These are phyloP conservation scores for Sarotherodon lohbergeri DNA, from an alignment of 2,113 vertebrate species.

Conservation along the genomic window DNA sequence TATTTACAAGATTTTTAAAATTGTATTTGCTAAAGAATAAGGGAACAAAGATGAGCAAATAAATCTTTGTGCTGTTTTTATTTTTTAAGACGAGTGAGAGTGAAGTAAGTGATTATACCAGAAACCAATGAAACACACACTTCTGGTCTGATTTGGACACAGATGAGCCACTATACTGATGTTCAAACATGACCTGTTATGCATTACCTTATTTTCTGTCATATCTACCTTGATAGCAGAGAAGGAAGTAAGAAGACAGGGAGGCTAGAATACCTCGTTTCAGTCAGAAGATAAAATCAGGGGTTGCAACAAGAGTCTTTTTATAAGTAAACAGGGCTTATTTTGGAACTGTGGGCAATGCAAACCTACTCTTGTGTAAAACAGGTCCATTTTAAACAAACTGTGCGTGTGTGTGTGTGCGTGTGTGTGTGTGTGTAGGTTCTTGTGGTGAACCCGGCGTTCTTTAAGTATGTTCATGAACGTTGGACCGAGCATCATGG, in stretches of 20 bases:
- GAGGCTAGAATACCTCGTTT: background rate
- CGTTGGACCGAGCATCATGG: constrained; percentile 71
- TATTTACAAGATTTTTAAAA: background rate
- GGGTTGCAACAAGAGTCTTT: background rate
- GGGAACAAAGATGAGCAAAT: background rate
- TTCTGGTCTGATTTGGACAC: background rate
- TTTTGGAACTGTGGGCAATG: background rate
- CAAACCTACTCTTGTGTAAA: background rate
- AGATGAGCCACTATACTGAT: background rate
- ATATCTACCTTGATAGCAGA: background rate
- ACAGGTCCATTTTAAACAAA: background rate
- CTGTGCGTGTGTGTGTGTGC: background rate
- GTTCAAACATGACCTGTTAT: background rate
- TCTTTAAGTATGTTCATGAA: constrained; percentile 75
- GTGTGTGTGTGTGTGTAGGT: constrained; percentile 47
- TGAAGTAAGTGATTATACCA: background rate
- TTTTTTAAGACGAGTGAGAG: background rate
- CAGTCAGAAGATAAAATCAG: background rate
- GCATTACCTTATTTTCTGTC: background rate
- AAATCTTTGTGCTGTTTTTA: background rate
- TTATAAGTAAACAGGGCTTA: background rate
- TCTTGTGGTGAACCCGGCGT: constrained; percentile 71
- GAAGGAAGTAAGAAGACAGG: background rate
- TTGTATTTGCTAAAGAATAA: background rate
- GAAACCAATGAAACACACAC: background rate